These are phyloP conservation scores for Ctenochaetus hawaiiensis DNA, from an alignment of 2,797 vertebrate species.

Conservation along the genomic window DNA sequence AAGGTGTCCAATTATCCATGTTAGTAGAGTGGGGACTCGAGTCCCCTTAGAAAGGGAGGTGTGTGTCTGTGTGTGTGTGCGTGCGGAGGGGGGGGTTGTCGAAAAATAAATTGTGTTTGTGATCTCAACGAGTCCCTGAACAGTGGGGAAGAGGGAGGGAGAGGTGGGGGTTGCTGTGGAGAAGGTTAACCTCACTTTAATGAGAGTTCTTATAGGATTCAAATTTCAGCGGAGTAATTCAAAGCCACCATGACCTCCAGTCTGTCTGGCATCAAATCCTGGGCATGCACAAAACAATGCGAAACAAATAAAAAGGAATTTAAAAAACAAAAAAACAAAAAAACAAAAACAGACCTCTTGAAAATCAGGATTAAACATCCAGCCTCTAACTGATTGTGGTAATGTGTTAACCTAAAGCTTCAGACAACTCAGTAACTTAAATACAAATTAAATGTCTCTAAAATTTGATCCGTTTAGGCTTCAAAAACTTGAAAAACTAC, in stretches of 20 bases:
- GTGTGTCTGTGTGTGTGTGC: slow-evolving; percentile 39
- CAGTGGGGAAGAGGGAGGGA: slow-evolving; percentile 39
- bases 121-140: slow-evolving; percentile 72
- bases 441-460: background rate
- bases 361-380: slow-evolving; percentile 5
- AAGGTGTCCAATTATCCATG: slow-evolving; percentile 91
- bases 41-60: slow-evolving; percentile 66
- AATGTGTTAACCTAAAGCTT: background rate
- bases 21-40: slow-evolving; percentile 82
- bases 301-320: background rate
- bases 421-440: background rate
- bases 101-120: slow-evolving; percentile 84
- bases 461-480: background rate
- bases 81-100: slow-evolving; percentile 57
- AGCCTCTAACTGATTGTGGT: background rate
- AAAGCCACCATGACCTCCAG: slow-evolving; percentile 47
- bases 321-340: background rate
- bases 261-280: slow-evolving; percentile 17
- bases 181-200: slow-evolving; percentile 76
- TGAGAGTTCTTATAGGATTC: slow-evolving; percentile 71
- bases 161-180: slow-evolving; percentile 41
- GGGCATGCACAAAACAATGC: background rate
- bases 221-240: slow-evolving; percentile 66
- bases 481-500: background rate
- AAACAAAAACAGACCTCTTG: background rate